Conservation (phyloP, 2,113 vertebrate genomes). For the Pogonocichla stellata region DNA sequence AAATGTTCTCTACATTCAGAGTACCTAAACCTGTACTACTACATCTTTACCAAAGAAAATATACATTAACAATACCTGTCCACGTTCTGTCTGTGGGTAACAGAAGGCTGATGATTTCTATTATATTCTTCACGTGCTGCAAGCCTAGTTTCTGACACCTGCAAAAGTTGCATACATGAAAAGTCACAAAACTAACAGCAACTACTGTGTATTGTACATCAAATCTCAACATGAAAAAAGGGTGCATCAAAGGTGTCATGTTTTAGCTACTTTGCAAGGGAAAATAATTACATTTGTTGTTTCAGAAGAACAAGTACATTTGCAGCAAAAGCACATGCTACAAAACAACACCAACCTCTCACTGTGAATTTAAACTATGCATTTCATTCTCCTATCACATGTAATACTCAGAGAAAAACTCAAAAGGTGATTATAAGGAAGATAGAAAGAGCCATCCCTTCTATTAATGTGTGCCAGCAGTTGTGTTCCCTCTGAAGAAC, state of each 20-base stretch:
- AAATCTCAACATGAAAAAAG: background rate
- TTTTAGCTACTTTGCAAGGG: background rate
- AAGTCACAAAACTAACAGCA: background rate
- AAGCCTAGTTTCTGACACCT: slow-evolving; percentile 86
- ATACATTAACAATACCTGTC: slow-evolving; percentile 74
- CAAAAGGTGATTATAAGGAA: background rate
- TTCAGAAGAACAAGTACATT: background rate
- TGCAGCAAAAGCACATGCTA: background rate
- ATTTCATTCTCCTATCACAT: background rate
- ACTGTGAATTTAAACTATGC: background rate
- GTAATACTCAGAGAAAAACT: background rate
- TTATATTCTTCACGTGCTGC: slow-evolving; percentile 84
- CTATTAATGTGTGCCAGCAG: background rate
- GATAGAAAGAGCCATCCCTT: background rate
- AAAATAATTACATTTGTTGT: background rate
- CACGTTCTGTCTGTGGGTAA: slow-evolving; percentile 79
- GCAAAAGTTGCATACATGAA: background rate
- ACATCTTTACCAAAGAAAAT: background rate
- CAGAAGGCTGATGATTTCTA: slow-evolving; percentile 70
- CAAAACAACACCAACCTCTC: background rate
- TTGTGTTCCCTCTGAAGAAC: background rate
- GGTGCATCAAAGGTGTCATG: background rate
- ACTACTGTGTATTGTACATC: background rate
- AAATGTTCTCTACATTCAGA: background rate
- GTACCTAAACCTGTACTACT: background rate